Evolutionary conservation across 2,888 invertebrate genomes (phyloP), one percentile per base, ranked within the genome.

Genomic region (Entomobrya proxima): DNA sequence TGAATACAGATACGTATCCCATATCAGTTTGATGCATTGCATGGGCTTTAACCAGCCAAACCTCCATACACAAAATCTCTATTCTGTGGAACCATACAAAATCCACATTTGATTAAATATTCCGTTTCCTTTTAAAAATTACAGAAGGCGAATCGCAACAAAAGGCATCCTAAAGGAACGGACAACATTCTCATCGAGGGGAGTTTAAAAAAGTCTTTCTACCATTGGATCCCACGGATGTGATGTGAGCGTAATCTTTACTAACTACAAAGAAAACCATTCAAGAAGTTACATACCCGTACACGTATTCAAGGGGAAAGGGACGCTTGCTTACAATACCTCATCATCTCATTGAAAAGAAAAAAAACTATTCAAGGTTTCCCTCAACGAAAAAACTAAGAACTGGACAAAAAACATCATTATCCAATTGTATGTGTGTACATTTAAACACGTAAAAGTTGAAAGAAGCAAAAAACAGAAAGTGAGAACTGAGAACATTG

Each of bases 381-480:
- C 76, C 61, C 55, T 82, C 61, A 52, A 50, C 40, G 21, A 35
- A 35, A 40, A 55, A 75, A 52, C 32, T 58, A 55, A 58, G 69
- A 77, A 78, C 77, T 84, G 78, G 85, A 85, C 61, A 85, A 85
- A 81, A 75, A 85, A 85, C 47, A 47, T 77, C 44, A 72, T 50
- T 32, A 81, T 61, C 58, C 50, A 40, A 58, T 37, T 7, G 44
- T 52, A 27, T 69, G 72, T 30, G 82, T 76, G 67, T 55, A 76
- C 75, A 82, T 82, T 76, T 67, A 64, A 80, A 64, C 32, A 37
- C 9, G 21, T 6, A 64, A 74, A 76, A 52, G 50, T 75, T 30
- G 37, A 37, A 61, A 47, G 27, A 55, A 76, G 21, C 15, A 40
- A 50, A 37, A 5, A 47, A 32, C 15, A 9, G 44, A 61, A 82